A percentile compares a stretch with the other conserved stretches of the same genome.
These are phyloP conservation scores for Subanguina moxae DNA, from an alignment of 1,140 invertebrate species.

Conservation along the genomic window DNA sequence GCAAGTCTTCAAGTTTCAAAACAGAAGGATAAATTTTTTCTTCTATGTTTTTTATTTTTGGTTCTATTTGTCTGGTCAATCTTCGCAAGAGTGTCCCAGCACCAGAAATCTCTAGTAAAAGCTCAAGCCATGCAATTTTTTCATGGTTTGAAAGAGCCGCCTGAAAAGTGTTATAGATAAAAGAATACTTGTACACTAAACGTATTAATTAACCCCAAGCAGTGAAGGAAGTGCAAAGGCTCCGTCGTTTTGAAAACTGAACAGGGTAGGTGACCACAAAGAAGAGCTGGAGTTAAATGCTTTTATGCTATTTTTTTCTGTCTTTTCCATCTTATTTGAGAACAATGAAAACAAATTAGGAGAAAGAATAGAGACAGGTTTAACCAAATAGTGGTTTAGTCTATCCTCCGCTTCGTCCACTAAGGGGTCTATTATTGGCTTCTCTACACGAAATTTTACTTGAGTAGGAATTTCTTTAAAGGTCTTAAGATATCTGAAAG, in stretches of 20 bases:
- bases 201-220: conserved; percentile 16
- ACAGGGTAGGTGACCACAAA: conserved; percentile 30
- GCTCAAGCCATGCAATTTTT: conserved; percentile 22
- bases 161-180: not conserved
- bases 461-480: not conserved
- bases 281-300: conserved; percentile 2
- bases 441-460: conserved; percentile 4
- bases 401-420: conserved; percentile 14
- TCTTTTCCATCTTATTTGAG: conserved; percentile 2
- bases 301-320: not conserved
- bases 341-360: conserved; percentile 25
- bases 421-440: conserved; percentile 14
- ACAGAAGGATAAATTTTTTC: conserved; percentile 14
- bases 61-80: not conserved
- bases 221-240: conserved; percentile 25
- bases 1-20: conserved; percentile 8
- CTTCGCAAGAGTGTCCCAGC: conserved; percentile 7
- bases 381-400: conserved; percentile 14
- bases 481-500: not conserved
- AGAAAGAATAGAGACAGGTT: conserved; percentile 22
- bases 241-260: conserved; percentile 35
- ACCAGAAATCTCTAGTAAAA: conserved; percentile 20
- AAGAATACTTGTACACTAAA: not conserved
- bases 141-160: conserved; percentile 6
- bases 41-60: conserved; percentile 3